Conservation (phyloP, 92 coral and sea anemone species). For the Pocillopora grandis region DNA sequence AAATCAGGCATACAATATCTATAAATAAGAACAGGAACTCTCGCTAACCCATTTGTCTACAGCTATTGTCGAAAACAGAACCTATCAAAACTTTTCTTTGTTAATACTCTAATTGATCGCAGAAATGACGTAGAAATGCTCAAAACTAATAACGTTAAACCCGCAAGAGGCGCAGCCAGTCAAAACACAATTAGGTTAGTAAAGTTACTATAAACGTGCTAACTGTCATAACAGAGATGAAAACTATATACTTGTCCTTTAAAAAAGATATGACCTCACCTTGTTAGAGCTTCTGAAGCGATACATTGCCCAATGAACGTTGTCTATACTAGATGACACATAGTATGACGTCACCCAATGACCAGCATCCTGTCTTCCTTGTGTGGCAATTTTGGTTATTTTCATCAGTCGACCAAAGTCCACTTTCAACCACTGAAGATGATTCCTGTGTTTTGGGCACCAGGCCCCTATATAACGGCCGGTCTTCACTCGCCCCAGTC, state of each 20-base stretch:
- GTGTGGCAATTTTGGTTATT: conserved; percentile 73
- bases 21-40: no score
- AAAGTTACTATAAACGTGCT: no score
- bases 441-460: conserved; percentile 75
- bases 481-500: conserved; percentile 54
- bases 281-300: conserved; percentile 68
- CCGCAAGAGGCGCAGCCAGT: no score
- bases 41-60: no score
- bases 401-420: conserved; percentile 72
- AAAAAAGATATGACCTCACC: conserved; percentile 29
- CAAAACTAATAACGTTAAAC: no score
- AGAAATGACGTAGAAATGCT: no score
- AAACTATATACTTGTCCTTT: no score
- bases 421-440: conserved; percentile 79
- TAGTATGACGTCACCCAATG: conserved; percentile 73
- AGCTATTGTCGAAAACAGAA: no score
- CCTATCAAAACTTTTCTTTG: no score
- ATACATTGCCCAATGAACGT: conserved; percentile 71
- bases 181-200: no score
- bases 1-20: background rate
- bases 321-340: conserved; percentile 68
- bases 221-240: no score
- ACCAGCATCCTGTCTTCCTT: conserved; percentile 70
- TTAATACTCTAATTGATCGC: no score
- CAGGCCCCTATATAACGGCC: conserved; percentile 80